Evolutionary conservation across 2,888 invertebrate species (phyloP).

Genomic region (Scaptomyza flava): DNA sequence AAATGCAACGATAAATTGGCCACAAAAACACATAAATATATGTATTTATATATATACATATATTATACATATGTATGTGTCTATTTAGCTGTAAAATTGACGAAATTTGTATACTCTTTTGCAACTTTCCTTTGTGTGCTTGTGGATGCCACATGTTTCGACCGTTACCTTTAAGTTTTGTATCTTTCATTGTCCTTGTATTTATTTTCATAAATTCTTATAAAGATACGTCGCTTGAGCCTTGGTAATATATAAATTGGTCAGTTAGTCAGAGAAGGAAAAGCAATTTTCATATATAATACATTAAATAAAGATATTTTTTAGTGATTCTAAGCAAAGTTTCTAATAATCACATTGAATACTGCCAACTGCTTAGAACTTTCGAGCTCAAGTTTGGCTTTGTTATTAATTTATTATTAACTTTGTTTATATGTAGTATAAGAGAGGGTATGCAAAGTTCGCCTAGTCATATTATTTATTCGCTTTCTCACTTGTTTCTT

Average conservation of each 20-base stretch:
- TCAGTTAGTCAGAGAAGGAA: no score
- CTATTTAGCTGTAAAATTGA: slow-evolving; percentile 1
- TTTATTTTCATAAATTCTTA: no score
- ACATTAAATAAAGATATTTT: no score
- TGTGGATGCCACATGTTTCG: neutral
- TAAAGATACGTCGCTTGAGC: no score
- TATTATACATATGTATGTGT: neutral
- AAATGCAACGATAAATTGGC: slow-evolving; percentile 75
- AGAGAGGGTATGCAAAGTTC: slow-evolving; percentile 7
- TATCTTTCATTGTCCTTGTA: no score
- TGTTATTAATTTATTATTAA: neutral
- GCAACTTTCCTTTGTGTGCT: neutral
- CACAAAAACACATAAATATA: slow-evolving; percentile 33
- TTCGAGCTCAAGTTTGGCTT: neutral
- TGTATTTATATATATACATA: slow-evolving; percentile 4
- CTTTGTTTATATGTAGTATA: no score
- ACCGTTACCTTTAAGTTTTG: neutral
- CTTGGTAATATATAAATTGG: no score
- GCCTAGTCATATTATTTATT: neutral
- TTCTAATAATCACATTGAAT: no score
- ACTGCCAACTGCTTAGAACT: no score
- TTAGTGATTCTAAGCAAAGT: no score
- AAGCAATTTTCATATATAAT: no score
- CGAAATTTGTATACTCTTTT: slow-evolving; percentile 14
- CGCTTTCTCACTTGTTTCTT: neutral